Evolutionary conservation across 2,797 vertebrate genomes (phyloP).

Genomic region (Coregonus sp.): DNA sequence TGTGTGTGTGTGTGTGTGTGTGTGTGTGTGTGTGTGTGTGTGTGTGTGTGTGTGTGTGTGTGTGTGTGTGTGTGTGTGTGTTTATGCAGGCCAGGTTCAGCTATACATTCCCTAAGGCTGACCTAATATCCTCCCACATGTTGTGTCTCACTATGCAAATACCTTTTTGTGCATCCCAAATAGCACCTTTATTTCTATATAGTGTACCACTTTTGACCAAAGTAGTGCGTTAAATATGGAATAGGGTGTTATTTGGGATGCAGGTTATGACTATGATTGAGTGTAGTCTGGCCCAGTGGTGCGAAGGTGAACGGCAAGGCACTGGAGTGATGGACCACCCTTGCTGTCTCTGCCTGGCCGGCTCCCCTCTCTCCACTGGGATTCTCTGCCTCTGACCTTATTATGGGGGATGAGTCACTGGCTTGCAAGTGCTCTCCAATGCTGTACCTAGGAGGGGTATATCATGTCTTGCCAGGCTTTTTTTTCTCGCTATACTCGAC

Average conservation of each 20-base stretch:
- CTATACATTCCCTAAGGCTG: neutral
- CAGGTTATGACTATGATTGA: neutral
- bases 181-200: neutral
- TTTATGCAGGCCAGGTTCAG: neutral
- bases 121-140: neutral
- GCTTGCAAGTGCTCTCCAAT: too few relatives aligned
- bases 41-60: neutral
- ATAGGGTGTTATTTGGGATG: neutral
- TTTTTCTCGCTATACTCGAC: too few relatives aligned
- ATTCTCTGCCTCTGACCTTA: too few relatives aligned
- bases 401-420: too few relatives aligned
- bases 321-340: too few relatives aligned
- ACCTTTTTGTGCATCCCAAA: neutral
- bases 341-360: too few relatives aligned
- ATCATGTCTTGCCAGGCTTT: too few relatives aligned
- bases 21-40: neutral
- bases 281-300: too few relatives aligned
- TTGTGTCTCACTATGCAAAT: neutral
- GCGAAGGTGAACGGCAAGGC: too few relatives aligned
- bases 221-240: neutral
- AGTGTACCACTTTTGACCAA: neutral
- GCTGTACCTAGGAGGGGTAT: too few relatives aligned
- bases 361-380: too few relatives aligned
- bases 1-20: neutral
- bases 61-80: neutral